A percentile compares a stretch with the other conserved stretches of the same genome.
phyloP scores from a whole-genome alignment of 2,888 invertebrate species.

The Plagodis pulveraria region DNA sequence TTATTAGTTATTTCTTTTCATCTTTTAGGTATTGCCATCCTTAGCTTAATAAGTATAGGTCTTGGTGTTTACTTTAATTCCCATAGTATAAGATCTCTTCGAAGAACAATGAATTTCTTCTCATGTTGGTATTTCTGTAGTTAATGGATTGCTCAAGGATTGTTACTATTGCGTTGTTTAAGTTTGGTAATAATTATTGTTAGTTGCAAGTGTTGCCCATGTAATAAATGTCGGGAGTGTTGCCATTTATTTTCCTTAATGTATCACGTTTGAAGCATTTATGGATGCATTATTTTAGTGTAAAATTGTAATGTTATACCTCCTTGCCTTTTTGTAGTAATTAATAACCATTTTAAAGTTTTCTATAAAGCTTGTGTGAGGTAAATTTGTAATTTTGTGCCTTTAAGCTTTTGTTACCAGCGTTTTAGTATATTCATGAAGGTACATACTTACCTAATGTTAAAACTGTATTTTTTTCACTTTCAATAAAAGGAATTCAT shows the following conservation, averaged over 20 bases:
- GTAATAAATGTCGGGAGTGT: slow-evolving; percentile 24
- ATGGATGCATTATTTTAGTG: slow-evolving; percentile 26
- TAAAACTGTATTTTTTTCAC: slow-evolving; percentile 69
- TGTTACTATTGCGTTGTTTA: slow-evolving; percentile 51
- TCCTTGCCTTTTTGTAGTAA: slow-evolving; percentile 34
- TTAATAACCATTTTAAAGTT: slow-evolving; percentile 44
- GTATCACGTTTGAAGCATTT: slow-evolving; percentile 33
- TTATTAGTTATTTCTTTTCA: slow-evolving; percentile 55
- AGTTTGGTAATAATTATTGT: slow-evolving; percentile 28
- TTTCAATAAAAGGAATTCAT: slow-evolving; percentile 76
- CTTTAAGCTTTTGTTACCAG: slow-evolving; percentile 63
- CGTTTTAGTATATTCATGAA: slow-evolving; percentile 50
- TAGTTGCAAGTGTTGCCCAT: slow-evolving; percentile 34
- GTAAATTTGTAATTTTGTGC: slow-evolving; percentile 52
- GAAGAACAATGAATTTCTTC: slow-evolving; percentile 69
- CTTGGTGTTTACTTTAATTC: slow-evolving; percentile 48
- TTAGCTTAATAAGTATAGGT: slow-evolving; percentile 51
- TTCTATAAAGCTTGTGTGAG: slow-evolving; percentile 46
- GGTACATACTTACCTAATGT: slow-evolving; percentile 48
- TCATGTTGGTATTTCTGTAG: slow-evolving; percentile 40
- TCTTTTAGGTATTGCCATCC: slow-evolving; percentile 47
- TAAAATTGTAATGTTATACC: slow-evolving; percentile 17
- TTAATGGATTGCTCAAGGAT: slow-evolving; percentile 69
- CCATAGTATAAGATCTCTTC: slow-evolving; percentile 59
- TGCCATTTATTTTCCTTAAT: slow-evolving; percentile 26